These are phyloP conservation scores for Candoia aspera DNA, from an alignment of 2,113 vertebrate species.

Conservation along the genomic window DNA sequence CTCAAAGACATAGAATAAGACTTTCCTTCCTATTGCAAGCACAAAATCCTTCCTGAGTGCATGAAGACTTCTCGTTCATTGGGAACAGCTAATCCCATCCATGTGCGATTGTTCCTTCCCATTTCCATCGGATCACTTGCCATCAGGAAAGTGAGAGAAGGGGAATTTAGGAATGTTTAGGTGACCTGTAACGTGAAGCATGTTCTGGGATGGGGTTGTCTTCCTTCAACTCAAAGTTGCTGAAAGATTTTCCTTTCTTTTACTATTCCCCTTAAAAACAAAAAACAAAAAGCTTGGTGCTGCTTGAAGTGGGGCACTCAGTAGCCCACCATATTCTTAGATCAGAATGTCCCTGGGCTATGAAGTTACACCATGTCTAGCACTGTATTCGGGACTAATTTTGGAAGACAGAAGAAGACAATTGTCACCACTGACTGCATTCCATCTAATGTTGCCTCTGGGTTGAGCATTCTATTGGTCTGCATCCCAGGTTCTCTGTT, in stretches of 20 bases:
- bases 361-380: too few species aligned
- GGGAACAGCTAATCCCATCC: neutral
- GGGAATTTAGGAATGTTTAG: neutral
- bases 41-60: neutral
- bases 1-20: neutral
- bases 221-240: neutral
- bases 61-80: neutral
- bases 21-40: neutral
- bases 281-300: too few species aligned
- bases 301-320: too few species aligned
- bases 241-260: neutral
- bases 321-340: too few species aligned
- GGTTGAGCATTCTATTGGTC: neutral
- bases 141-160: neutral
- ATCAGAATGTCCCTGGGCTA: too few species aligned
- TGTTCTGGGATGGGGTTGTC: neutral
- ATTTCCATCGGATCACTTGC: neutral
- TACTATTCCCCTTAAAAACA: too few species aligned
- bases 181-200: neutral
- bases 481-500: neutral
- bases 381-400: too few species aligned
- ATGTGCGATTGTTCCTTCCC: neutral
- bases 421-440: too few species aligned
- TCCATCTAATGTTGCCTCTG: neutral
- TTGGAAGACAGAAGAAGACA: too few species aligned